These are phyloP conservation scores for Megaceryle alcyon DNA, from an alignment of 2,797 vertebrate species.

Conservation along the genomic window DNA sequence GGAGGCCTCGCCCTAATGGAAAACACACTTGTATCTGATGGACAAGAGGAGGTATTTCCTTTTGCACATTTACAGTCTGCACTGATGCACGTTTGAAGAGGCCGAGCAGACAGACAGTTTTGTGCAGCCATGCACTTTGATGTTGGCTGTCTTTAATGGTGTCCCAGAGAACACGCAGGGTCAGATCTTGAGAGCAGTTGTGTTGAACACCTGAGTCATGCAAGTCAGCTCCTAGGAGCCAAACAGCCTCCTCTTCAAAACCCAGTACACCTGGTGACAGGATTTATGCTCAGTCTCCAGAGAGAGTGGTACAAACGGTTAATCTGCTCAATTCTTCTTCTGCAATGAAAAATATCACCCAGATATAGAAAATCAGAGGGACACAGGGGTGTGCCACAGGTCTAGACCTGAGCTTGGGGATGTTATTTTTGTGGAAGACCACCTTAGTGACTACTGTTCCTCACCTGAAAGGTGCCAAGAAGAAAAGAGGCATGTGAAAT, in stretches of 20 bases:
- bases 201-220: not conserved
- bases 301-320: not conserved
- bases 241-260: not conserved
- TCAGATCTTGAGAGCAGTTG: not conserved
- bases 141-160: not conserved
- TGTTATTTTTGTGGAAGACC: not conserved
- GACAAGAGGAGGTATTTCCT: slow-evolving; percentile 40
- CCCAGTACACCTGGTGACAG: not conserved
- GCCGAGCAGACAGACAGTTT: not conserved
- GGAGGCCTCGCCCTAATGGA: not conserved
- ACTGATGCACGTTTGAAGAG: not conserved
- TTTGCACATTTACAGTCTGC: not conserved
- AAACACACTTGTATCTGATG: not conserved
- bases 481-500: not conserved
- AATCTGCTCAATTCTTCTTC: not conserved
- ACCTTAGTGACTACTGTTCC: not conserved
- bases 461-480: not conserved
- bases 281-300: not conserved
- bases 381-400: not conserved
- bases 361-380: not conserved
- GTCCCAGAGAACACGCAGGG: not conserved
- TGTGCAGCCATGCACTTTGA: not conserved
- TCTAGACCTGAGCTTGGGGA: not conserved
- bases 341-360: not conserved
- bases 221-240: not conserved